Evolutionary conservation across 2,888 invertebrate genomes (phyloP).

Genomic region (Lottia gigantea): DNA sequence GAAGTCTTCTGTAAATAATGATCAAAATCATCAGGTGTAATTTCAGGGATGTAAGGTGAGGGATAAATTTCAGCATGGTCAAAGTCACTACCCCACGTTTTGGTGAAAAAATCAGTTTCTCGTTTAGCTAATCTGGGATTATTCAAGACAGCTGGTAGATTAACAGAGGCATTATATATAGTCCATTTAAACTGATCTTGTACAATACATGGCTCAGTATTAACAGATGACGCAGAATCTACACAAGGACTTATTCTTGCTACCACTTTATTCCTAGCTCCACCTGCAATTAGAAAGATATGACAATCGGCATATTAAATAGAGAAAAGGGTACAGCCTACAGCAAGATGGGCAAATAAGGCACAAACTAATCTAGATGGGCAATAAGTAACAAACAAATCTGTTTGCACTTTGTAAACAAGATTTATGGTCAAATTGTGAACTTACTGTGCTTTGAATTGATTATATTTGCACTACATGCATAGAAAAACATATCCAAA

Average conservation of each 20-base stretch:
- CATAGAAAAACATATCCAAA: too few species aligned
- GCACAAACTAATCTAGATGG: too few species aligned
- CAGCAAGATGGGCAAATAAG: too few species aligned
- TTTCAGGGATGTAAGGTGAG: slow-evolving; percentile 84
- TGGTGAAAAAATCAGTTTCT: slow-evolving; percentile 88
- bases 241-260: neutral
- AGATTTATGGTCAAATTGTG: too few species aligned
- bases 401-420: too few species aligned
- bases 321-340: too few species aligned
- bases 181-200: slow-evolving; percentile 75
- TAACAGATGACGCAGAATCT: slow-evolving; percentile 10
- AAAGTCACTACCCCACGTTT: slow-evolving; percentile 97
- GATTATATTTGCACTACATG: too few species aligned
- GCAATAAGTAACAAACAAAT: too few species aligned
- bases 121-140: slow-evolving; percentile 85
- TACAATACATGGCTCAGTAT: slow-evolving; percentile 59
- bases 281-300: slow-evolving; percentile 17
- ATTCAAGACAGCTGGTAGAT: slow-evolving; percentile 93
- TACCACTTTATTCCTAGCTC: neutral
- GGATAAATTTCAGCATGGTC: slow-evolving; percentile 83
- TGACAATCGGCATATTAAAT: too few species aligned
- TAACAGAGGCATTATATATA: slow-evolving; percentile 91
- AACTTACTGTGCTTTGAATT: too few species aligned
- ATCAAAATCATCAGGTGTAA: slow-evolving; percentile 86
- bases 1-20: slow-evolving; percentile 81